Evolutionary conservation across 2,797 vertebrate species (phyloP), one percentile per base, ranked within the genome.

Genomic region (Brotula barbata): DNA sequence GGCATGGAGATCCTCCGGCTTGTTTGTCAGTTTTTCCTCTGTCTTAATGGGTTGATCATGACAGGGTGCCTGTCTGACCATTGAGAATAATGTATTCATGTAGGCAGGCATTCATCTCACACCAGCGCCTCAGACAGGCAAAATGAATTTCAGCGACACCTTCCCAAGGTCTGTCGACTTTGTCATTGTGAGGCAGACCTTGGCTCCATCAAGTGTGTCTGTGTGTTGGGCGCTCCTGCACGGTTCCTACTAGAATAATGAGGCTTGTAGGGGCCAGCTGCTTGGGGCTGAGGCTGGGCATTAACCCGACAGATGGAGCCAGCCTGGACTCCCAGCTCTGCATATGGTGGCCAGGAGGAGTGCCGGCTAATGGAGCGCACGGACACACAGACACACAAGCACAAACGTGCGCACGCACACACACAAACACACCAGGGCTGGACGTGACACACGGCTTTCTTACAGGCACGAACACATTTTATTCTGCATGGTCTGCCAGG

Each of bases 271-370:
- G 75, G 87, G 85, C 75, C 90, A 94, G 92, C 91, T 94, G 92
- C 89, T 89, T 73, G 80, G 85, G 89, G 86, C 80, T 81, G 79
- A 77, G 70, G 77, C 83, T 82, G 73, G 78, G 78, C 85, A 91
- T 87, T 91, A 90, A 84, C 79, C 68, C 58, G 80, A 87, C 93
- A 94, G 93, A 94, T 94, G 93, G 91, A 91, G 85, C 57, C 73
- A 71, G 85, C 75, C 85, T 83, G 84, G 87, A 70, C 81, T 88
- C 86, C 81, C 73, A 82, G 78, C 75, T 71, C 81, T 87, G 85
- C 89, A 91, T 90, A 91, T 90, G 90, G 87, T 85, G 81, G 82
- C 83, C 85, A 88, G 89, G 84, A 88, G 66, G 81, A 87, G 81
- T 86, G 81, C 65, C 53, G 73, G 82, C 86, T 88, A 88, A 90